These are phyloP conservation scores for Plecturocebus donacophilus DNA, from an alignment of 2,113 vertebrate genomes.

Conservation along the genomic window DNA sequence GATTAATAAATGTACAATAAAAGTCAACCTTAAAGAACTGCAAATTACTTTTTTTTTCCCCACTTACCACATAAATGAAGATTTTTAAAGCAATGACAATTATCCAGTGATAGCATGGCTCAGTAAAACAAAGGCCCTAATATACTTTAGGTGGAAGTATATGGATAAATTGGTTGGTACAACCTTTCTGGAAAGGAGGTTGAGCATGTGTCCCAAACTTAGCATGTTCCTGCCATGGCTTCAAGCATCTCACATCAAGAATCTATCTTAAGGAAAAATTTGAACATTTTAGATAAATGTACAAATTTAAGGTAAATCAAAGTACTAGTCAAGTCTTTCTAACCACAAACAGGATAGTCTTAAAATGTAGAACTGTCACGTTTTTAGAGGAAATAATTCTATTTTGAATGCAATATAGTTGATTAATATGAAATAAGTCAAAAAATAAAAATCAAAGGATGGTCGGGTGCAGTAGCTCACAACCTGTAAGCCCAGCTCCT, in stretches of 20 bases:
- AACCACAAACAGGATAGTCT: not conserved
- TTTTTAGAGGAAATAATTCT: not conserved
- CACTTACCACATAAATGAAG: not conserved
- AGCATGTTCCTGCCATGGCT: not conserved
- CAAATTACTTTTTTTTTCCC: not conserved
- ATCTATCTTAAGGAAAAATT: not conserved
- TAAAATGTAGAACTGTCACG: not conserved
- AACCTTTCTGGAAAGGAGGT: not conserved
- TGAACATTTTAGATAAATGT: conserved; percentile 10
- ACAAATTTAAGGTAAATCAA: conserved; percentile 6
- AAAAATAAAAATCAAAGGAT: not conserved
- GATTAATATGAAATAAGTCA: not conserved
- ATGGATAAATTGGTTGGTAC: not conserved
- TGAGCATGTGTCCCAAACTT: not conserved
- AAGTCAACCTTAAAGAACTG: not conserved
- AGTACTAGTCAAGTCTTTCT: not conserved
- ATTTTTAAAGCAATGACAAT: not conserved
- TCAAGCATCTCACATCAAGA: not conserved
- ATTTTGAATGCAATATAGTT: not conserved
- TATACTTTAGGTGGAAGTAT: not conserved
- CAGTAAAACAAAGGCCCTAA: not conserved
- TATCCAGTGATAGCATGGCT: not conserved
- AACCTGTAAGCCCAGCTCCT: not conserved
- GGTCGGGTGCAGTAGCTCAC: not conserved
- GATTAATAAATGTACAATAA: conserved; percentile 20